Conservation (phyloP, 2,888 invertebrate genomes). For the Oasisia sp. region DNA sequence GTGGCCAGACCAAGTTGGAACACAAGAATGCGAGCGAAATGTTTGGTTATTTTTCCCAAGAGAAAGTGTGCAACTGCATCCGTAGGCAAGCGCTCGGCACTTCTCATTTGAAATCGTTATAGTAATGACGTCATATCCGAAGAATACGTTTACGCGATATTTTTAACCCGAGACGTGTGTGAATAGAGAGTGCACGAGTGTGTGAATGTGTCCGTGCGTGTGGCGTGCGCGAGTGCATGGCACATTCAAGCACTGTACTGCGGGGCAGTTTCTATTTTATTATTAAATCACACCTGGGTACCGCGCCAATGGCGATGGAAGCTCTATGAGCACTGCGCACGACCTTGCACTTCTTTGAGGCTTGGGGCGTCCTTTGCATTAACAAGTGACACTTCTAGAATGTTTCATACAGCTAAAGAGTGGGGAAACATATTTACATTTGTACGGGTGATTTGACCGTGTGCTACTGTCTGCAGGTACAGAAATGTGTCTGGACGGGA, state of each 20-base stretch:
- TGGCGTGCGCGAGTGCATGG: not conserved
- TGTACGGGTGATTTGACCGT: too few species aligned
- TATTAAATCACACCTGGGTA: too few species aligned
- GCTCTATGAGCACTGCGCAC: too few species aligned
- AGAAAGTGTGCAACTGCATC: not conserved
- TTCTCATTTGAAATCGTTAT: not conserved
- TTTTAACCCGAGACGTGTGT: not conserved
- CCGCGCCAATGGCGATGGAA: too few species aligned
- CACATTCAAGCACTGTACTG: not conserved
- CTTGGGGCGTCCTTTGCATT: too few species aligned
- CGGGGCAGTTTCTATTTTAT: not conserved
- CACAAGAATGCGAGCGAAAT: not conserved
- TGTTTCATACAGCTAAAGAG: too few species aligned
- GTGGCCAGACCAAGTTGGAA: too few species aligned
- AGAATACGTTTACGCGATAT: not conserved
- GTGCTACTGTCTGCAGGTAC: too few species aligned
- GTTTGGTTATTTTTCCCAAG: not conserved
- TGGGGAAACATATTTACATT: too few species aligned
- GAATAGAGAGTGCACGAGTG: not conserved
- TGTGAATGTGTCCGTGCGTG: not conserved
- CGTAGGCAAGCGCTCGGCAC: not conserved
- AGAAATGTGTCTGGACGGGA: too few species aligned
- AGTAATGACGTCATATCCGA: not conserved
- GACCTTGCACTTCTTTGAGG: too few species aligned
- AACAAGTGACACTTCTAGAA: too few species aligned